Base-by-base conservation (phyloP, 2,888 invertebrate genomes). In the Cerceris ruficornis region DNA sequence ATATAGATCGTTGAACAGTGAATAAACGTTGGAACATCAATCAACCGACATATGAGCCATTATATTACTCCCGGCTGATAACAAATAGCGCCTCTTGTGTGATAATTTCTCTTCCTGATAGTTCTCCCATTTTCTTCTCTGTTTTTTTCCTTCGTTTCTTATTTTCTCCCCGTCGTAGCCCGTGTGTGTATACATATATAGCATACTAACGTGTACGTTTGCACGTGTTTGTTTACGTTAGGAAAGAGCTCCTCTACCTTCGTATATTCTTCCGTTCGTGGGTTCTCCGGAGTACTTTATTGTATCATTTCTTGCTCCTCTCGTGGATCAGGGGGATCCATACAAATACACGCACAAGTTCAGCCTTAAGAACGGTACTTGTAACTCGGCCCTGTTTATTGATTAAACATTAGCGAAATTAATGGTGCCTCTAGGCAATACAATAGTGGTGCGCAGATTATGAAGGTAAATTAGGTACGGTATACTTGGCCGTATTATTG, bases 351-450 rank as follows among this genome's bases (percentile, higher is more conserved):
- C 66, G 66, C 67, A 42, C 57, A 70, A 54, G 60, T 46, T 11
- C 41, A 52, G n/a, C 15, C 14, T 39, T 62, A 28, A 62, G 68
- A 71, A 69, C 59, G 57, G 66, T 77, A 72, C 70, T 72, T 77
- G 81, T 83, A 81, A 86, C 82, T 81, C 76, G 87, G 28, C 28
- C 88, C 87, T 86, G 89, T 85, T 81, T 90, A 90, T 91, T 87
- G 90, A 90, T 91, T 90, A 90, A 87, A 89, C 89, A 90, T 91
- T 91, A 90, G 86, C 84, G 81, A 90, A 90, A 91, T 91, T 91
- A 90, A 90, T 89, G 88, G 87, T 81, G 77, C 81, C 75, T 77
- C 85, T 81, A 79, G 85, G 82, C 86, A 84, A 86, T 86, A 86
- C 81, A 81, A 81, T 75, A 43, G 81, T 69, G 66, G 73, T 80